Conservation (phyloP, 2,113 vertebrate species). For the Suricata suricatta region DNA sequence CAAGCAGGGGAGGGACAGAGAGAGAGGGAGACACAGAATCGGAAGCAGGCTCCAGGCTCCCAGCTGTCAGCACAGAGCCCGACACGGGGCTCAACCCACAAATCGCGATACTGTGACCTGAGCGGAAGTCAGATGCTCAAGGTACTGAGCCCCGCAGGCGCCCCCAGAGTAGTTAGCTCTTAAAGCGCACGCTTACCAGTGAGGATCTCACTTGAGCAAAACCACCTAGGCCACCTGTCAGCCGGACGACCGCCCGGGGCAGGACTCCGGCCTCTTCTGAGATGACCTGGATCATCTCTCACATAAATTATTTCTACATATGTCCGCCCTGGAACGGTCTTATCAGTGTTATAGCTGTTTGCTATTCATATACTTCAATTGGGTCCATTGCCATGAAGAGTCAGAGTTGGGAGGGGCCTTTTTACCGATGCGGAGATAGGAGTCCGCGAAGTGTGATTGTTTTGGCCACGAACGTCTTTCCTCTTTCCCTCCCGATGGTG, state of each 20-base stretch:
- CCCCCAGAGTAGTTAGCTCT: no score
- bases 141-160: no score
- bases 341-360: no score
- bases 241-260: fast-evolving
- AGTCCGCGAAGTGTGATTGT: not conserved
- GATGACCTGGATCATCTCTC: fast-evolving
- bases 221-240: no score
- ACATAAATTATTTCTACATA: not conserved
- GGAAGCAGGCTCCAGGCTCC: no score
- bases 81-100: no score
- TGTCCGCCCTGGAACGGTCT: fast-evolving
- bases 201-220: no score
- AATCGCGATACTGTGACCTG: fast-evolving
- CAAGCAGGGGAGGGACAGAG: no score
- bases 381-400: not conserved
- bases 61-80: no score
- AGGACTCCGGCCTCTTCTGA: fast-evolving
- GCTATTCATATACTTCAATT: not conserved
- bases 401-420: not conserved
- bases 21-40: no score
- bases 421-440: not conserved
- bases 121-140: no score
- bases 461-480: fast-evolving
- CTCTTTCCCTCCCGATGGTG: not conserved
- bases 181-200: fast-evolving